Percentiles rank a stretch among this genome's conserved stretches.
These are phyloP conservation scores for Entelurus aequoreus DNA, from an alignment of 2,113 vertebrate species.

Conservation along the genomic window DNA sequence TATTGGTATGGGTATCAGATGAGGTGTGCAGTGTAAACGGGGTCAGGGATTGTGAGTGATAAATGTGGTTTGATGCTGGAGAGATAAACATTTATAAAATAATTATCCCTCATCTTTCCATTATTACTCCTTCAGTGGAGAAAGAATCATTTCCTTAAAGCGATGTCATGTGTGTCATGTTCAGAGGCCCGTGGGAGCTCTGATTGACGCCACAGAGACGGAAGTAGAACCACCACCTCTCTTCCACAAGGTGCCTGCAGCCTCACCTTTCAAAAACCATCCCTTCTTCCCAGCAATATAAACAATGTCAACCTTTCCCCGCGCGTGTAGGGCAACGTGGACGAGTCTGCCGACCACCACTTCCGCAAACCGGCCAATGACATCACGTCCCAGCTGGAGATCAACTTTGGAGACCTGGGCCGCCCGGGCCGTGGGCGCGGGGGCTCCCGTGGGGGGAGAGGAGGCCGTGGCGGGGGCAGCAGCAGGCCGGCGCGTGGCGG, in stretches of 20 bases:
- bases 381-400: slow-evolving; percentile 98
- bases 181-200: slow-evolving; percentile 66
- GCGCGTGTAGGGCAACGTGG: slow-evolving; percentile 70
- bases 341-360: slow-evolving; percentile 89
- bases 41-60: no score
- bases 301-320: no score
- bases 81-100: no score
- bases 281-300: no score
- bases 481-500: slow-evolving; percentile 82
- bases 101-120: no score
- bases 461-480: slow-evolving; percentile 75
- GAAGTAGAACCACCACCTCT: slow-evolving; percentile 48
- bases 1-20: no score
- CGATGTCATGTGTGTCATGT: background rate
- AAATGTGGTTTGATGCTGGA: no score
- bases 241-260: slow-evolving; percentile 52
- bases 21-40: no score
- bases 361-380: slow-evolving; percentile 98
- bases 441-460: slow-evolving; percentile 87
- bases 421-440: slow-evolving; percentile 93
- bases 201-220: slow-evolving; percentile 59
- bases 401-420: slow-evolving; percentile 96
- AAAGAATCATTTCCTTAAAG: background rate
- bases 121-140: no score
- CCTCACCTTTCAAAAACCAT: background rate